Conservation (phyloP, 1,140 invertebrate species). For the Drosophila truncata region DNA sequence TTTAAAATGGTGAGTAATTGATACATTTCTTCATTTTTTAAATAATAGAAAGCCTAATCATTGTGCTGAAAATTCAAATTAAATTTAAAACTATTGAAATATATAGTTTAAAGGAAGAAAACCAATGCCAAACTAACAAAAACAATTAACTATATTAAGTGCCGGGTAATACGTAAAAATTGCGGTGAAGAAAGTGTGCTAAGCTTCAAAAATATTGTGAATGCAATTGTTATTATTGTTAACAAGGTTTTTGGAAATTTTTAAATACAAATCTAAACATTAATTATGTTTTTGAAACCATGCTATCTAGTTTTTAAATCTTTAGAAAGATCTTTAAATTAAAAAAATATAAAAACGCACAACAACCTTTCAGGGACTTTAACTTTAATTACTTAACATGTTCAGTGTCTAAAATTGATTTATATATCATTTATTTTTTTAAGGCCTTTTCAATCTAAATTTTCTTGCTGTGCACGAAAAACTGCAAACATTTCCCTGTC, state of each 20-base stretch:
- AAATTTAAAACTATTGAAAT: neutral
- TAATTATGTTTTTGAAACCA: neutral
- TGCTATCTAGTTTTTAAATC: neutral
- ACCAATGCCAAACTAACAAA: too few species aligned
- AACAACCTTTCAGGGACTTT: neutral
- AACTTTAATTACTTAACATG: neutral
- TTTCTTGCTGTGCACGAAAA: slow-evolving; percentile 10
- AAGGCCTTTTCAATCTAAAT: accelerated
- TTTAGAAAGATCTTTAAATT: neutral
- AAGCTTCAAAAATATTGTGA: too few species aligned
- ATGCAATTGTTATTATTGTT: neutral
- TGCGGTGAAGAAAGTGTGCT: neutral
- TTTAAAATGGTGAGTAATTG: too few species aligned
- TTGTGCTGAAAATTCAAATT: accelerated
- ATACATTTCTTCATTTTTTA: too few species aligned
- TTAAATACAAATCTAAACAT: neutral
- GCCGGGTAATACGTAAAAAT: neutral
- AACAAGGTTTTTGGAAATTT: neutral
- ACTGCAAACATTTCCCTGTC: slow-evolving; percentile 30
- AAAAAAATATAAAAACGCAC: neutral
- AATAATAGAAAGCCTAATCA: too few species aligned
- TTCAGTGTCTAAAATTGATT: neutral
- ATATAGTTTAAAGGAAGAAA: neutral
- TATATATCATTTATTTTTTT: neutral
- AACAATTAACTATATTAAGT: neutral